These are phyloP conservation scores for Sinhomidia bicolor DNA, from an alignment of 2,888 invertebrate species.

Conservation along the genomic window DNA sequence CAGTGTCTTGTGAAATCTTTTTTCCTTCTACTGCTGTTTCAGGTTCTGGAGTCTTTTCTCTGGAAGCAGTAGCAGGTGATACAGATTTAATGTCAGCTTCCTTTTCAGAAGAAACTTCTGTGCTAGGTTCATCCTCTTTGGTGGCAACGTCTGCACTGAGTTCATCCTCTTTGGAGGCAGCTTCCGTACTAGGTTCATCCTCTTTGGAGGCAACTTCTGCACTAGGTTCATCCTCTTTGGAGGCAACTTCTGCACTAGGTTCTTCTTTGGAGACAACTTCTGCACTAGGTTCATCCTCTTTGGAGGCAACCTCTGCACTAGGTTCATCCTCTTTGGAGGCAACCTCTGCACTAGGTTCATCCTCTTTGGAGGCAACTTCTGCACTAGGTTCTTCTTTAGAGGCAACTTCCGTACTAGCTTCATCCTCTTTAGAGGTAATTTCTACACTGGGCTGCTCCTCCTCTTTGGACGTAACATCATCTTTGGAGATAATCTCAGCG, in stretches of 20 bases:
- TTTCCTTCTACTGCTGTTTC: background rate
- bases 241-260: background rate
- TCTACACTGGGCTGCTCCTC: background rate
- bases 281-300: background rate
- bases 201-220: background rate
- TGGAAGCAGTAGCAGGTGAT: conserved; percentile 14
- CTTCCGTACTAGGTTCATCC: background rate
- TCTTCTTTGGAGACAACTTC: background rate
- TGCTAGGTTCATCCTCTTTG: background rate
- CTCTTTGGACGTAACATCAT: background rate
- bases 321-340: background rate
- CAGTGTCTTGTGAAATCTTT: background rate
- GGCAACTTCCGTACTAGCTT: background rate
- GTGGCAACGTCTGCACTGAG: conserved; percentile 50
- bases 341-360: background rate
- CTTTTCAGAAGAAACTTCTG: background rate
- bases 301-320: background rate
- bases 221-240: background rate
- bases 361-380: background rate
- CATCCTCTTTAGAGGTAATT: background rate
- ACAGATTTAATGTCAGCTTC: too few species aligned
- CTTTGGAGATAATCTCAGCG: background rate
- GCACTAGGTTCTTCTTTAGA: background rate
- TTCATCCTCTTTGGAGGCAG: conserved; percentile 28
- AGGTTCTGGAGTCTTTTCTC: conserved; percentile 51